Evolutionary conservation across 2,113 vertebrate genomes (phyloP), one percentile per base, ranked within the genome.

Genomic region (Pitta sordida): DNA sequence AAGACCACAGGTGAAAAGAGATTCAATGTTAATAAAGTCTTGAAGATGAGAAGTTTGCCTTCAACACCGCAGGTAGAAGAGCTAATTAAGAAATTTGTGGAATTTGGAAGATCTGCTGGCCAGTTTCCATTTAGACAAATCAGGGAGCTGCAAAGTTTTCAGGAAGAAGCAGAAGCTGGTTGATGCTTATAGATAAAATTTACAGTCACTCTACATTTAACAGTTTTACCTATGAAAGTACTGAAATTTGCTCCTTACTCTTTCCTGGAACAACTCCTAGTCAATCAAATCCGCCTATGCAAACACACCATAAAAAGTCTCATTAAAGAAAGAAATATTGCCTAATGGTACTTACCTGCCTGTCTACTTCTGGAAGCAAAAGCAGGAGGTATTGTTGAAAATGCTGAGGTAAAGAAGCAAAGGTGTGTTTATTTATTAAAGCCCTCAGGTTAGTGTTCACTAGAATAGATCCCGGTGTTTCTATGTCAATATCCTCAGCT

Each of bases 401-500:
- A 96, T 98, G 98, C 97, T 98, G 98, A 97, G 98, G 98, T 97
- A 98, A 98, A 91, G 98, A 98, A 97, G 98, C 98, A 98, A 98
- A 98, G 27, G 98, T 98, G 91, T 98, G 98, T 97, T 98, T 98
- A 97, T 98, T 98, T 97, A 98, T 98, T 97, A 98, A 97, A 96
- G 98, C 98, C 97, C 98, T 98, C 98, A 98, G 97, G 95, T 98
- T 98, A 95, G 98, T 98, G 97, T 98, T 98, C 96, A 98, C 98
- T 93, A 98, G 98, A 96, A 98, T 98, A 96, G 98, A 98, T 97
- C 98, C 98, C 64, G 98, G 98, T 86, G 98, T 98, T 97, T 98
- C 98, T 97, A 98, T 98, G 97, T 98, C 98, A 98, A 98, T 98
- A 97, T 98, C 98, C 97, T 98, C 98, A 95, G 98, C 98, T 97